Base-by-base conservation (phyloP, 2,113 vertebrate genomes). In the Lasiurus borealis region DNA sequence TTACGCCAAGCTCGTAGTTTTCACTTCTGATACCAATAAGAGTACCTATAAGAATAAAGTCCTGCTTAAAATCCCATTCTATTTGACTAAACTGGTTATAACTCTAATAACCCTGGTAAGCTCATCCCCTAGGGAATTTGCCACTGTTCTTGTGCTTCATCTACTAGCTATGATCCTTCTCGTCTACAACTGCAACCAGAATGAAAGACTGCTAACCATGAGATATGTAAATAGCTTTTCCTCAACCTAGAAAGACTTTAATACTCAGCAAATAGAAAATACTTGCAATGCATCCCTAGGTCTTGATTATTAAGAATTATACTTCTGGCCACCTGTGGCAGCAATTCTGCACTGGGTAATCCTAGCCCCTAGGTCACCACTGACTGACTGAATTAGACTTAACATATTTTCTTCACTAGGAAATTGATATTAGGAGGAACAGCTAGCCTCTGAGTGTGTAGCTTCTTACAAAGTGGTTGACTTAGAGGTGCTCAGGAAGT, bases 381-480 rank as follows among this genome's bases (percentile, higher is more conserved):
- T 81, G 69, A 89, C 19, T 91, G 69, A 88, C 1, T 73, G 12
- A 92, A 59, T 85, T 92, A 96, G 31, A 85, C 12, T 57, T 91
- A 48, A 34, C 27, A 75, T 72, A 85, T 71, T 90, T 91, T 59
- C 40, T 91, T 84, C 34, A 64, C 18, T 40, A 77, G 34, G 34
- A 96, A 85, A 78, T 80, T 2, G 4, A 94, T 89, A 85, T 89
- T 81, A 92, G 59, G 57, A 94, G 80, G 78, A 40, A 95, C 14
- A 93, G 64, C 36, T 75, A 40, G 66, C 46, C 54, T 81, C 68
- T 93, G 21, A 23, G 18, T 86, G n/a, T 77, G 18, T 27, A 71
- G 68, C 5, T 16, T 8, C 34, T 91, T 78, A 84, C 16, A 84
- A 72, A 93, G n/a, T 89, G 44, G 78, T n/a, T 93, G 27, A 91